Base-by-base conservation (phyloP, 2,797 vertebrate genomes). In the Macropus fuliginosus region DNA sequence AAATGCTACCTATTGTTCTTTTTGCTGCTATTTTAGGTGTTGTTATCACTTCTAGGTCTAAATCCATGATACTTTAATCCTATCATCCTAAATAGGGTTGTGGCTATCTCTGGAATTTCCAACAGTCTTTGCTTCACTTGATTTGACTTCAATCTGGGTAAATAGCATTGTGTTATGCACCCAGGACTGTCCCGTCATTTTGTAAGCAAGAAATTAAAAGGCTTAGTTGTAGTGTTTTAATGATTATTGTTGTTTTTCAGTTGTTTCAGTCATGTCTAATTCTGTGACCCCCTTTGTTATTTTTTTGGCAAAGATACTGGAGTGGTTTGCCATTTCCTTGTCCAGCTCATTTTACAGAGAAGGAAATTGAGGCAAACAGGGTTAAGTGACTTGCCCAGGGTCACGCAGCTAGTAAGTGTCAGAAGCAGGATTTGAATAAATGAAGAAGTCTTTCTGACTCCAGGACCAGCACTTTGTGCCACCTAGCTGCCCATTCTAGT, bases 81-180 rank as follows among this genome's bases (percentile, higher is more conserved):
- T 34, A 62, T 34, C 4, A 34, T 34, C 11, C 31, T 98, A 97
- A 98, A 97, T 96, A 97, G 97, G 96, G 94, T 97, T 98, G 97
- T 97, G 98, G 98, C 98, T 98, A 97, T 95, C 96, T 98, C 96
- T 95, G 95, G 92, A 95, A 97, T 96, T 96, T 74, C 13, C 31
- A 54, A 93, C 91, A 92, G 12, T 93, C 12, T 59, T 81, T 91
- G 95, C 97, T 93, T 97, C 40, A 55, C 0, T 0, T 16, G 81
- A 34, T 34, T 57, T 34, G n/a, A 31, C 81, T 40, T 62, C 31
- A 62, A 13, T 12, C 56, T 34, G 14, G 4, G 5, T 74, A 66
- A 66, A 66, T n/a, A 66, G 62, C 5, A n/a, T 5, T 1, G 18
- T 12, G 54, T 0, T 24, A 81, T 66, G 92, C 55, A 55, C 90